Percentiles rank a stretch among this genome's conserved stretches.
phyloP scores from a whole-genome alignment of 1,140 invertebrate species.

The Drosophila bocki region DNA sequence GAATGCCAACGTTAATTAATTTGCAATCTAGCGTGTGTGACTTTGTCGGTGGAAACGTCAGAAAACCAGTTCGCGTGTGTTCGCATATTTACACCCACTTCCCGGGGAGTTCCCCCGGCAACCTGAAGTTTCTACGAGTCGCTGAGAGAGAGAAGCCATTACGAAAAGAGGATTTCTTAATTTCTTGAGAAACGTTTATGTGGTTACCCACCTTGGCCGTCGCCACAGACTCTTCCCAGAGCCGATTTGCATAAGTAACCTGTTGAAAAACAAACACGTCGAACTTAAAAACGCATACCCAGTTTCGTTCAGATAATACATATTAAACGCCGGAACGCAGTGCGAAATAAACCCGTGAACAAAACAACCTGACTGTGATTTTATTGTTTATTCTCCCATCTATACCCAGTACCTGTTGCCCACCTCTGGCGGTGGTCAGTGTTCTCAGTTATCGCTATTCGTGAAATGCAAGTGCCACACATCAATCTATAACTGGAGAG shows the following conservation, averaged over 20 bases:
- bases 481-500: slow-evolving; percentile 20
- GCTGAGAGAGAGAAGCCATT: slow-evolving; percentile 3
- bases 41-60: slow-evolving; percentile 4
- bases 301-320: slow-evolving; percentile 31
- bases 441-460: slow-evolving; percentile 9
- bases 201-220: slow-evolving; percentile 30
- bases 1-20: slow-evolving; percentile 38
- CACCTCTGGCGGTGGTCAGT: slow-evolving; percentile 3
- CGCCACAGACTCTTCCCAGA: slow-evolving; percentile 27
- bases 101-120: slow-evolving; percentile 28
- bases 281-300: slow-evolving; percentile 36
- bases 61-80: slow-evolving; percentile 37
- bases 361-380: background rate
- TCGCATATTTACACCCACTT: slow-evolving; percentile 41
- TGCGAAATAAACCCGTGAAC: slow-evolving; percentile 9
- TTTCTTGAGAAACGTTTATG: slow-evolving; percentile 42
- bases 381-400: slow-evolving; percentile 28
- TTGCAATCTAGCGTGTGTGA: slow-evolving; percentile 47
- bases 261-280: slow-evolving; percentile 18
- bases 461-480: slow-evolving; percentile 19
- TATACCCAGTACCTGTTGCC: background rate
- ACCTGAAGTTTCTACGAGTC: background rate
- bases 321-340: slow-evolving; percentile 2
- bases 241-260: slow-evolving; percentile 33
- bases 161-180: slow-evolving; percentile 36